phyloP scores from a whole-genome alignment of 2,113 vertebrate species.

The Phalacrocorax aristotelis region DNA sequence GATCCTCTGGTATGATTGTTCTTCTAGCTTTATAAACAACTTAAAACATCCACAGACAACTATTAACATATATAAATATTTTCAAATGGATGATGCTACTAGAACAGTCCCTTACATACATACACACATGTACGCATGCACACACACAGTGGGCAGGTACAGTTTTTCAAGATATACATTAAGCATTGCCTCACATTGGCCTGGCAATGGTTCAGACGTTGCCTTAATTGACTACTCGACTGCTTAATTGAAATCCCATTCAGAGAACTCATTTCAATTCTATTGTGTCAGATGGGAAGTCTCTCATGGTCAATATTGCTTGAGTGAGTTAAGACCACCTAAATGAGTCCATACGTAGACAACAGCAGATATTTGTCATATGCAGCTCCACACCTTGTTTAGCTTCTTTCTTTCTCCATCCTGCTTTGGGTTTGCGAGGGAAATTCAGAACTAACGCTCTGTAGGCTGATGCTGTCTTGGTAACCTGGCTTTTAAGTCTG shows the following conservation, averaged over 20 bases:
- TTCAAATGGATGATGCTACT: background rate
- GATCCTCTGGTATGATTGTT: background rate
- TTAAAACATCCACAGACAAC: background rate
- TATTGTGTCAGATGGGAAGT: background rate
- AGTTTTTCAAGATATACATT: background rate
- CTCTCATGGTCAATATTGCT: background rate
- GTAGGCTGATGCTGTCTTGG: fast-evolving
- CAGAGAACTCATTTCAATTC: background rate
- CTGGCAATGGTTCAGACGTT: background rate
- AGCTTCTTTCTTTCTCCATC: background rate
- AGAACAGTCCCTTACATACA: background rate
- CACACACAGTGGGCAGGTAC: background rate
- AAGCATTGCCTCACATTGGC: background rate
- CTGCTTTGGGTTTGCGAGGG: background rate
- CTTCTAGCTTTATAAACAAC: background rate
- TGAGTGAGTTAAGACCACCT: background rate
- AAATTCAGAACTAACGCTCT: background rate
- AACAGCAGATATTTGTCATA: background rate
- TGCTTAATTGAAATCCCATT: background rate
- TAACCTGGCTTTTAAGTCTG: background rate
- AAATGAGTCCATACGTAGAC: background rate
- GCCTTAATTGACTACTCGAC: background rate
- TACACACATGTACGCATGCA: fast-evolving
- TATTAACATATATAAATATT: background rate
- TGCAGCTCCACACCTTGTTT: background rate